Conservation (phyloP, 2,888 invertebrate species). For the Diarsia rubi region DNA sequence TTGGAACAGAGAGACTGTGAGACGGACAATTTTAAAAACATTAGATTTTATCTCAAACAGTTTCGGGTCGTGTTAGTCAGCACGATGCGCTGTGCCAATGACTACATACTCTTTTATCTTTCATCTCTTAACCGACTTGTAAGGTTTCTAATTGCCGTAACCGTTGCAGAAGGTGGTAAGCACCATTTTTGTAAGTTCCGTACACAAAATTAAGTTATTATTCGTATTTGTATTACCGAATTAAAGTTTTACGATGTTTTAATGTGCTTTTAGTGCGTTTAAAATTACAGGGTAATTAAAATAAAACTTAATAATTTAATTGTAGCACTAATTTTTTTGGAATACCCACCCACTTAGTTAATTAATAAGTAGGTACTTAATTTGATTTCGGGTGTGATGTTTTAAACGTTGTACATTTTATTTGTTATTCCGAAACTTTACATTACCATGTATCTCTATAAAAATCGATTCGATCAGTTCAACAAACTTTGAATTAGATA, state of each 20-base stretch:
- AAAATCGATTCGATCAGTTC: neutral
- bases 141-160: conserved; percentile 56
- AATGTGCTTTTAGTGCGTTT: conserved; percentile 31
- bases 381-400: neutral
- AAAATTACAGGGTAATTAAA: conserved; percentile 27
- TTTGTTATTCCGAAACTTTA: neutral
- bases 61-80: conserved; percentile 54
- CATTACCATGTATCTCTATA: neutral
- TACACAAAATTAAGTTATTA: conserved; percentile 28
- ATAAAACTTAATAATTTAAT: conserved; percentile 28
- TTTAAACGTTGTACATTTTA: neutral
- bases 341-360: neutral
- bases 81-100: conserved; percentile 56
- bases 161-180: conserved; percentile 15
- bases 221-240: conserved; percentile 35
- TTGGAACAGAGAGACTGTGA: conserved; percentile 26
- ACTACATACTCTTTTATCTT: conserved; percentile 62
- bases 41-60: conserved; percentile 54
- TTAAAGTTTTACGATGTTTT: conserved; percentile 53
- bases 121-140: conserved; percentile 54
- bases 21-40: conserved; percentile 49
- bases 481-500: conserved; percentile 19
- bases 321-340: conserved; percentile 15
- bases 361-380: conserved; percentile 17
- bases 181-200: conserved; percentile 1